Percentiles rank a stretch among this genome's conserved stretches.
These are phyloP conservation scores for Nemopilema nomurai DNA, from an alignment of 30 jellyfish, hydroid and myxozoan species.

Conservation along the genomic window DNA sequence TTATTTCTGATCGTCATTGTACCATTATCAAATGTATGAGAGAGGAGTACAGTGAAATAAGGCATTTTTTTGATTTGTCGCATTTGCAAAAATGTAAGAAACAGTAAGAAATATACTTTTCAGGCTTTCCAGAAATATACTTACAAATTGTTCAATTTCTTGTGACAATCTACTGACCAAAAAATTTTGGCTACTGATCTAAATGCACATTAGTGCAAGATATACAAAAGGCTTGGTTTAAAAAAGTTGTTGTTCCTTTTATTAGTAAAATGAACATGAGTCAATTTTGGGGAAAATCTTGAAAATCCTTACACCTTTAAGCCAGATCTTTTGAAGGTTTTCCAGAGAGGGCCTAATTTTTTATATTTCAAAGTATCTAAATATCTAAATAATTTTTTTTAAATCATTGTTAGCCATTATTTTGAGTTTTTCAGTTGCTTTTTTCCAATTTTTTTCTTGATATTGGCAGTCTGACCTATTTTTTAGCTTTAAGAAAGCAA, in stretches of 20 bases:
- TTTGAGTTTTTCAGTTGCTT: not conserved
- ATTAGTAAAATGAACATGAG: not conserved
- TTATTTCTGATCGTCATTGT: conserved; percentile 24
- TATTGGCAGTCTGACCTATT: not conserved
- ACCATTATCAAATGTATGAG: conserved; percentile 17
- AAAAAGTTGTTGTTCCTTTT: not conserved
- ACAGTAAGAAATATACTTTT: not conserved
- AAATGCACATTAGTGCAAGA: not conserved
- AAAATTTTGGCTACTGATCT: not conserved
- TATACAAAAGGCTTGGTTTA: not conserved
- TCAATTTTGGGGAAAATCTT: not conserved
- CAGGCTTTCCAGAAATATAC: not conserved
- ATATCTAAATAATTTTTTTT: not conserved
- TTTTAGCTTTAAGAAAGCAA: conserved; percentile 1
- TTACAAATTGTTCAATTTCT: not conserved
- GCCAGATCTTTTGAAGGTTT: not conserved
- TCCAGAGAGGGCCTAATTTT: not conserved
- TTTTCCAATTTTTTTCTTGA: not conserved
- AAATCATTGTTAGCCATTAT: not conserved
- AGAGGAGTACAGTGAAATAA: conserved; percentile 10
- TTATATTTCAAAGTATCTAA: not conserved
- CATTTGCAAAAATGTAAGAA: conserved; percentile 13
- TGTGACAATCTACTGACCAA: not conserved
- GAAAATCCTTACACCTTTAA: not conserved
- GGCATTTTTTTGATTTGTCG: conserved; percentile 4